These are phyloP conservation scores for Gymnobelideus leadbeateri DNA, from an alignment of 2,113 vertebrate species.

Conservation along the genomic window DNA sequence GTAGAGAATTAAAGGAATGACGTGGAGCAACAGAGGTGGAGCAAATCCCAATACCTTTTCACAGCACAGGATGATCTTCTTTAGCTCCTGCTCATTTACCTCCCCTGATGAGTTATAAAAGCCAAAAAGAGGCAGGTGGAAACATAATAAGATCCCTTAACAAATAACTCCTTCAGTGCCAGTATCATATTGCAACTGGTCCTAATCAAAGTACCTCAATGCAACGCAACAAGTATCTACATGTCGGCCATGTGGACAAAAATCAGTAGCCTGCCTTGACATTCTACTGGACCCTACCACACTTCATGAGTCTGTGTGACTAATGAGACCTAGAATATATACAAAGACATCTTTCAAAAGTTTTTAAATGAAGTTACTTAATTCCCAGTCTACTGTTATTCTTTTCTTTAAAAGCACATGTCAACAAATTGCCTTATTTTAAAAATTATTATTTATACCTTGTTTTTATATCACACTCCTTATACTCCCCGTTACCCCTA, in stretches of 20 bases:
- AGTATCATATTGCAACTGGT: constrained; percentile 30
- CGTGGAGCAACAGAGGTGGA: background rate
- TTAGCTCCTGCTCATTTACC: constrained; percentile 86
- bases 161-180: constrained; percentile 29
- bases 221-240: background rate
- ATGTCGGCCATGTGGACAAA: constrained; percentile 28
- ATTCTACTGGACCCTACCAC: background rate
- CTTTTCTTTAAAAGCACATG: background rate
- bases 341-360: background rate
- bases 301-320: background rate
- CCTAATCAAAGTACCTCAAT: constrained; percentile 6
- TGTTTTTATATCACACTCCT: background rate
- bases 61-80: constrained; percentile 87
- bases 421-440: background rate
- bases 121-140: constrained; percentile 79
- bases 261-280: background rate
- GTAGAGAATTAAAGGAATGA: constrained; percentile 26
- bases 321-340: background rate
- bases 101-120: constrained; percentile 92
- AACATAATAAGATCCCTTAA: constrained; percentile 56
- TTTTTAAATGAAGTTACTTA: background rate
- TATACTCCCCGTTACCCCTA: background rate
- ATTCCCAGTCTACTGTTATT: background rate
- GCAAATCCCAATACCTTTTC: constrained; percentile 87
- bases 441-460: background rate